Evolutionary conservation across 2,113 vertebrate genomes (phyloP).

Genomic region (Cathartes aura): DNA sequence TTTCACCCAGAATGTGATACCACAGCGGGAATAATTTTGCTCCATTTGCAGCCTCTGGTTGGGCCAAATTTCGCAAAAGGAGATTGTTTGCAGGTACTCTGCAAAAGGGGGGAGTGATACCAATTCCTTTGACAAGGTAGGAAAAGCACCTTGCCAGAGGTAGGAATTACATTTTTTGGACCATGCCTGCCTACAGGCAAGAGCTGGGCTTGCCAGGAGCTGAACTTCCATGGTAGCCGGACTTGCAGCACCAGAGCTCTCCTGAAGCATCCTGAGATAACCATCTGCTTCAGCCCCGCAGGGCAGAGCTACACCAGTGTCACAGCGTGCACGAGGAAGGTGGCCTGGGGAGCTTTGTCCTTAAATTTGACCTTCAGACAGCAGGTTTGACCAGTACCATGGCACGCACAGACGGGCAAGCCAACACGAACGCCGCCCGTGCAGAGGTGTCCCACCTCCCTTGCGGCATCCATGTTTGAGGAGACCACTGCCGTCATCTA

Average conservation of each 20-base stretch:
- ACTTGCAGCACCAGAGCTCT: background rate
- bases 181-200: background rate
- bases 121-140: background rate
- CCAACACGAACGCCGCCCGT: fast-evolving
- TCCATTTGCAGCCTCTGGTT: background rate
- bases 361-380: background rate
- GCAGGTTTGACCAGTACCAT: background rate
- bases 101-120: background rate
- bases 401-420: background rate
- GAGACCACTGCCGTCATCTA: background rate
- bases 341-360: background rate
- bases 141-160: background rate
- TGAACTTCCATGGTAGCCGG: fast-evolving
- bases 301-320: background rate
- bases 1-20: background rate
- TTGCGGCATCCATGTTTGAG: background rate
- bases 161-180: background rate
- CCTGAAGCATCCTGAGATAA: background rate
- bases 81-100: fast-evolving
- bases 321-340: fast-evolving
- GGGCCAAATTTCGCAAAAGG: background rate
- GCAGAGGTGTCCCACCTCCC: background rate
- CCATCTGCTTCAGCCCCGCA: background rate
- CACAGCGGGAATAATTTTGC: fast-evolving
- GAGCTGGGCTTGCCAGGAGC: background rate